These are phyloP conservation scores for Streptopelia turtur DNA, from an alignment of 2,797 vertebrate species.

Conservation along the genomic window DNA sequence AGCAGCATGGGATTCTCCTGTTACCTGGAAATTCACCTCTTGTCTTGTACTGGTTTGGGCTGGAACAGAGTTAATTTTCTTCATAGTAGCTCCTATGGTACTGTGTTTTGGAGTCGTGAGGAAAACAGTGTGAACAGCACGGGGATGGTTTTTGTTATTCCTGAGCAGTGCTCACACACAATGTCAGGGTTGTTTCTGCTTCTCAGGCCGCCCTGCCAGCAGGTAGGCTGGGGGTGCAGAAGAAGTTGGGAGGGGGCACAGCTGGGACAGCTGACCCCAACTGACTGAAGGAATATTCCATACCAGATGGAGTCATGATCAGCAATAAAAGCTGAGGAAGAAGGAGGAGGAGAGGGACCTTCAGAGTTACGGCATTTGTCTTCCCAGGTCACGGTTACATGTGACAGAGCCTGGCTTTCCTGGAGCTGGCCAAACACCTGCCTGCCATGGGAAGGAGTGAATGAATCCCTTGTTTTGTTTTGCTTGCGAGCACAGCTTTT, in stretches of 20 bases:
- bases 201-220: neutral
- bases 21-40: neutral
- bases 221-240: neutral
- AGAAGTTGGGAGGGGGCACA: neutral
- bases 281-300: neutral
- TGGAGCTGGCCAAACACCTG: neutral
- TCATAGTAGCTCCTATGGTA: neutral
- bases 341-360: neutral
- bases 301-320: fast-evolving
- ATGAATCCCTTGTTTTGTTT: neutral
- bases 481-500: fast-evolving
- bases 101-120: neutral
- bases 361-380: fast-evolving
- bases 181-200: neutral
- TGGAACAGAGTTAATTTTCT: neutral
- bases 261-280: neutral
- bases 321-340: neutral
- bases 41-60: neutral
- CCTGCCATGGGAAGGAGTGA: neutral
- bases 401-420: neutral
- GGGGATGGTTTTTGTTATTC: neutral
- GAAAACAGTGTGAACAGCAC: neutral
- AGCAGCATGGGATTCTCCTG: neutral
- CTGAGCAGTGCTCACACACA: neutral
- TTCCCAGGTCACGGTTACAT: fast-evolving